phyloP scores from a whole-genome alignment of 2,113 vertebrate species.

The Illadopsis cleaveri region DNA sequence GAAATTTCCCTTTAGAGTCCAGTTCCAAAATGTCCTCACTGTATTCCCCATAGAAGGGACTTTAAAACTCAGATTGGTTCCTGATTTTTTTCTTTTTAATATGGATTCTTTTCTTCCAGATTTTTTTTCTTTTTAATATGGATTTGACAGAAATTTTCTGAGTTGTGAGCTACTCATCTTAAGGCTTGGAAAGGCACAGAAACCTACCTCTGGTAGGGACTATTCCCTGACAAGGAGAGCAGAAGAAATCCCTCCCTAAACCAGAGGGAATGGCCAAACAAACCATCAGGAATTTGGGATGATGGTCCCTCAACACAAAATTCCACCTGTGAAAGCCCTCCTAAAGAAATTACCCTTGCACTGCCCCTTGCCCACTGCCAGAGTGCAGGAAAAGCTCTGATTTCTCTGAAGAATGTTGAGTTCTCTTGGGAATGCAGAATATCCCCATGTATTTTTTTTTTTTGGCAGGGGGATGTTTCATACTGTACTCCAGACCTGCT shows the following conservation, averaged over 20 bases:
- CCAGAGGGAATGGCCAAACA: background rate
- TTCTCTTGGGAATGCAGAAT: background rate
- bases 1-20: background rate
- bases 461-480: background rate
- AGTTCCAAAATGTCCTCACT: background rate
- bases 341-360: background rate
- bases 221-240: background rate
- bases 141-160: background rate
- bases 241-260: background rate
- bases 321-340: background rate
- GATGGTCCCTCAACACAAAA: background rate
- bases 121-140: background rate
- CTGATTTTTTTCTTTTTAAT: background rate
- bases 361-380: background rate
- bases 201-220: background rate
- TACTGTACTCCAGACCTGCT: rapidly evolving
- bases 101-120: background rate
- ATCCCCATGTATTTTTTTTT: too few species aligned
- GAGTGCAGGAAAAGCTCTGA: background rate
- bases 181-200: background rate
- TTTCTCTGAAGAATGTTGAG: background rate
- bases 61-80: background rate
- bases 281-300: background rate
- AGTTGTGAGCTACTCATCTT: background rate
- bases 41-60: background rate